Evolutionary conservation across 2,888 invertebrate genomes (phyloP), one percentile per base, ranked within the genome.

Genomic region (Phortica okadai): DNA sequence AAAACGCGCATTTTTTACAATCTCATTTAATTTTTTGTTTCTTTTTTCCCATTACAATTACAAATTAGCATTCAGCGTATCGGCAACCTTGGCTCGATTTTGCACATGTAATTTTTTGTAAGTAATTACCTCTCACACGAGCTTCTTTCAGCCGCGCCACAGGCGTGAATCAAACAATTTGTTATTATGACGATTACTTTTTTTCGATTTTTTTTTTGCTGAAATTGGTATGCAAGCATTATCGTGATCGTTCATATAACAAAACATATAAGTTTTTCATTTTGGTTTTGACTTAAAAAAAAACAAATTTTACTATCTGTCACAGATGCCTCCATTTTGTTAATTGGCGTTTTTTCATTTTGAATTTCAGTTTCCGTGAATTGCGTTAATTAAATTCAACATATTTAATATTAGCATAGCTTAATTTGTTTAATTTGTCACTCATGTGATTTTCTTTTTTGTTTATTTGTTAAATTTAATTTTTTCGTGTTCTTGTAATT

Each of bases 361-460:
- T 33, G 33, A 33, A 33, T 33, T 33, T 33, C 33, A 33, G 72
- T 21, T n/a, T 76, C 81, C 82, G 75, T 64, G 76, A 81, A 77
- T 25, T 73, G 76, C 62, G 67, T 42, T 69, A 74, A 80, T 74
- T n/a, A 73, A 73, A 67, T 62, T 75, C n/a, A 73, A 72, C 58
- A 44, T 73, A 42, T 73, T 73, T 59, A 64, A 11, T 74, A 64
- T 74, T 74, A 45, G 64, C 74, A 64, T 64, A 74, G 74, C 74
- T 74, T 74, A 73, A 73, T 58, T 56, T 72, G 41, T 41, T 56
- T 44, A 59, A 73, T 73, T 73, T 21, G 73, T 41, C 21, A 45
- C 73, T 73, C 73, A 73, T 59, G 73, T 73, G 73, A 73, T 64
- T 64, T 64, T 14, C 41, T 64, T 33, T 41, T 64, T 64, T 14